Base-by-base conservation (phyloP, 2,113 vertebrate species). In the Rattus norvegicus region DNA sequence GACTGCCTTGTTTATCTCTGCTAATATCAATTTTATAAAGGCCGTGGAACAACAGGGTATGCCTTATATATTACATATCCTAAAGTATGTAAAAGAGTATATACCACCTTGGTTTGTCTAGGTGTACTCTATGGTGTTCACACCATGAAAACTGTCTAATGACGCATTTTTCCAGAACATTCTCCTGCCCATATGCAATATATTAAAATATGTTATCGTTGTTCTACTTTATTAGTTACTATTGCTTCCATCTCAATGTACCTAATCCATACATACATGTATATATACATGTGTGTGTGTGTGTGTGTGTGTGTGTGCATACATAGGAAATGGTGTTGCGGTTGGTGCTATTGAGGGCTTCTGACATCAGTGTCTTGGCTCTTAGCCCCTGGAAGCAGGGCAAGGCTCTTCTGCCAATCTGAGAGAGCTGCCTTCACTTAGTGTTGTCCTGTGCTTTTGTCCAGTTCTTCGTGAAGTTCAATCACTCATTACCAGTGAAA, bases 401-500 rank as follows among this genome's bases (percentile, higher is more conserved):
- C 43, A 22, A 22, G 11, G 2, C 4, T 69, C 5, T n/a, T 83
- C 10, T 70, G 8, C 39, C 36, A 85, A 54, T 56, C 67, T 1
- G 3, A n/a, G 2, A 0, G 14, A 52, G 36, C 5, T 67, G 7
- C 12, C 7, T 11, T 59, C 20, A 67, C n/a, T n/a, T 11, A 43
- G 14, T 76, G 30, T 14, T 88, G 24, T 70, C 84, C 90, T 61
- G 26, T 70, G 47, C 12, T 33, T 87, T 87, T n/a, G 39, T 22
- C 22, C 26, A 43, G 14, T 33, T 6, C 22, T 86, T 90, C 20
- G n/a, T 73, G 70, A 59, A 61, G 47, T 77, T 2, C 43, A 70
- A 47, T 85, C 22, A 73, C 72, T 92, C 16, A 67, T 67, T 67
- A 93, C 63, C 19, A 93, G 20, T 88, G 9, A 47, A 93, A 85